Conservation (phyloP, 2,888 invertebrate genomes). For the Aradus depressus region DNA sequence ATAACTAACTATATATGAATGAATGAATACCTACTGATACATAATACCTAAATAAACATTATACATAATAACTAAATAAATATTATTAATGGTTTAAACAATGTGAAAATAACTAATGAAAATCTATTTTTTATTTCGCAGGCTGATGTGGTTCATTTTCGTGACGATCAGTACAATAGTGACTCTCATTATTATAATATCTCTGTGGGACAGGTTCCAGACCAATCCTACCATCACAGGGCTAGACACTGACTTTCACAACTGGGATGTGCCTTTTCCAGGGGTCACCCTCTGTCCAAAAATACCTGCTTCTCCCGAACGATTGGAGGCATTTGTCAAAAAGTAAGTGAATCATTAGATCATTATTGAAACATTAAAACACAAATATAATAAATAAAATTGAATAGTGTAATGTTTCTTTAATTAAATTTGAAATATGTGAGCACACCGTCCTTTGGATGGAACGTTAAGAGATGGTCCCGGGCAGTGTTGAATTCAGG, state of each 20-base stretch:
- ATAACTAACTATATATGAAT: no score
- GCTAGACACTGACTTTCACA: slow-evolving; percentile 68
- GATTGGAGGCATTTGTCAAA: slow-evolving; percentile 40
- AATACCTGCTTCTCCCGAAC: slow-evolving; percentile 44
- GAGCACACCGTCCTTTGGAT: no score
- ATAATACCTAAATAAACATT: no score
- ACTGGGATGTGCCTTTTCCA: slow-evolving; percentile 66
- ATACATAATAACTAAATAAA: no score
- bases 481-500: no score
- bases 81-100: not conserved
- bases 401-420: no score
- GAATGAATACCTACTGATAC: no score
- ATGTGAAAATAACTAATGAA: not conserved
- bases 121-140: slow-evolving; percentile 35
- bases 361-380: no score
- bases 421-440: no score
- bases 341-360: slow-evolving; percentile 34
- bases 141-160: slow-evolving; percentile 71
- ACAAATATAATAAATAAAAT: no score
- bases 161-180: slow-evolving; percentile 55
- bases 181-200: slow-evolving; percentile 61
- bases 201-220: slow-evolving; percentile 72
- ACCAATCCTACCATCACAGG: slow-evolving; percentile 68
- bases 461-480: no score
- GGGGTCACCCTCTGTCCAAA: slow-evolving; percentile 56